Base-by-base conservation (phyloP, 2,888 invertebrate genomes). In the Gerris lacustris region DNA sequence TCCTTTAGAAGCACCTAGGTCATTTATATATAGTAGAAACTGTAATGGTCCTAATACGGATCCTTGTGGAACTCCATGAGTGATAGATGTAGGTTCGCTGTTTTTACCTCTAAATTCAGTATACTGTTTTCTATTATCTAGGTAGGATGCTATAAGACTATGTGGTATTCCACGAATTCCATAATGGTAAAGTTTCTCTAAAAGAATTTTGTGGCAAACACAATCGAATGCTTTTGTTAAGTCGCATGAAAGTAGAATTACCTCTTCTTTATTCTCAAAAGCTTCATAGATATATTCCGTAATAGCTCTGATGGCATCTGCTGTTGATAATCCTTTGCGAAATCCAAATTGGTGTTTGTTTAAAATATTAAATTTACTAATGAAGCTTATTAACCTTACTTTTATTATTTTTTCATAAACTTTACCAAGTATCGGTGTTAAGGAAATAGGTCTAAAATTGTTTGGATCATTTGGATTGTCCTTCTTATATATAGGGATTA, bases 301-400 rank as follows among this genome's bases (percentile, higher is more conserved):
- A 55, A 55, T 55, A 11, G 55, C 9, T 55, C 55, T 55, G 15
- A 55, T 55, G 55, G 55, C 55, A 15, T 55, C 55, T 55, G 55
- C 55, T 55, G 55, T 55, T 11, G 55, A 55, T 11, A 55, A 15
- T 11, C 55, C 55, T 55, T 55, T 55, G 15, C 55, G 55, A 55
- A 55, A 55, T 11, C 55, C 55, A 55, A 55, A 55, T 55, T 55
- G 55, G 55, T 55, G 15, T 55, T 55, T 55, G 15, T 55, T 55
- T 55, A 55, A 55, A 55, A 55, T 55, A 55, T 55, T 55, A 55
- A 55, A 55, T 55, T 55, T 55, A 15, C 55, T 55, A 15, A 55
- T 55, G 55, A 55, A 55, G 47, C 47, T 7, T 7, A 47, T 47
- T 7, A 47, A 11, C 47, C 47, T 47, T 47, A 7, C 47, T 47